phyloP scores from a whole-genome alignment of 2,888 invertebrate species.

The Thecocarcelia acutangulata region DNA sequence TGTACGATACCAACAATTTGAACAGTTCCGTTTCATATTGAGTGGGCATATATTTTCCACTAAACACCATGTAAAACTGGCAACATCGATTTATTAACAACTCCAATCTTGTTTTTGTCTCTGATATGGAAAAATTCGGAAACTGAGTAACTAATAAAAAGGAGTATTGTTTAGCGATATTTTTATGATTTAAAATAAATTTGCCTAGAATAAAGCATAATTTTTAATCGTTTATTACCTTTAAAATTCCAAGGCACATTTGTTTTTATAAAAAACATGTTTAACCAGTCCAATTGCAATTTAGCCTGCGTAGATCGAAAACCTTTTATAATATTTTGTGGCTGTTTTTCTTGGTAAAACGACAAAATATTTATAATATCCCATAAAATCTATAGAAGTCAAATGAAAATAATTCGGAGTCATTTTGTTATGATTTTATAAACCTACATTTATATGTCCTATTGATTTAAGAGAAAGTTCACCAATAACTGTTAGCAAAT shows the following conservation, averaged over 20 bases:
- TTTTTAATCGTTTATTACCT: conserved; percentile 66
- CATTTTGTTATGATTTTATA: background rate
- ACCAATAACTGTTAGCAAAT: conserved; percentile 76
- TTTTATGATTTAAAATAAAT: background rate
- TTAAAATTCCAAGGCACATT: conserved; percentile 72
- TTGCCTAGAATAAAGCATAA: too few relatives aligned
- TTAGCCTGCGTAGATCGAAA: conserved; percentile 78
- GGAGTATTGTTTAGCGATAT: background rate
- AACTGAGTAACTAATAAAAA: conserved; percentile 70
- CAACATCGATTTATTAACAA: conserved; percentile 79
- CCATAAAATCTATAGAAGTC: conserved; percentile 77
- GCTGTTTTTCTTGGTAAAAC: conserved; percentile 78
- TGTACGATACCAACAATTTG: conserved; percentile 77
- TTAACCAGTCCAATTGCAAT: conserved; percentile 77
- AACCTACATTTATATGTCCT: conserved; percentile 80
- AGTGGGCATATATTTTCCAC: conserved; percentile 75
- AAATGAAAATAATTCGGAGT: background rate
- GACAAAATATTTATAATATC: conserved; percentile 79
- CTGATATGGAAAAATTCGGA: conserved; percentile 74
- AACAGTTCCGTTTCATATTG: conserved; percentile 78
- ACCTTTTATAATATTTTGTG: conserved; percentile 75
- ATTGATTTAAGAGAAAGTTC: conserved; percentile 77
- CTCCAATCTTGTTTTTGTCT: conserved; percentile 79
- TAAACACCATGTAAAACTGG: conserved; percentile 79
- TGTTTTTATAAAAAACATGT: conserved; percentile 74